These are phyloP conservation scores for Acrobasis consociella DNA, from an alignment of 2,888 invertebrate species.

Conservation along the genomic window DNA sequence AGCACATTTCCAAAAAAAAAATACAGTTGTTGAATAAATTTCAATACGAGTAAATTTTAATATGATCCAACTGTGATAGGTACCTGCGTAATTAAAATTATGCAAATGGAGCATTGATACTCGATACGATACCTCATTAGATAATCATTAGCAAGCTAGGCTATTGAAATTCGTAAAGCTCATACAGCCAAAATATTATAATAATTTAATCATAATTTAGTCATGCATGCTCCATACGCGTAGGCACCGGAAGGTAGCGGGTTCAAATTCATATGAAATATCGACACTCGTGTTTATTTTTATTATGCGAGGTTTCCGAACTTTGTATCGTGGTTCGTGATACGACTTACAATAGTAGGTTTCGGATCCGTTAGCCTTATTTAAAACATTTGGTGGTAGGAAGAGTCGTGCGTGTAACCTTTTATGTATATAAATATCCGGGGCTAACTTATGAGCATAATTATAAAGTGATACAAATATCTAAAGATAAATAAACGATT, in stretches of 20 bases:
- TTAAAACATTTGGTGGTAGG: not conserved
- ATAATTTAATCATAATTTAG: constrained; percentile 39
- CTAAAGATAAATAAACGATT: no score
- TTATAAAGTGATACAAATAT: no score
- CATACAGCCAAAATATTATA: constrained; percentile 61
- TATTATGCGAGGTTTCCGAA: constrained; percentile 46
- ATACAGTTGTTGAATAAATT: not conserved
- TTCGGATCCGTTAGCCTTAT: not conserved
- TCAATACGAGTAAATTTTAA: not conserved
- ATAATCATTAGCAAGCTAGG: constrained; percentile 21
- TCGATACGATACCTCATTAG: not conserved
- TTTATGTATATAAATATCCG: no score
- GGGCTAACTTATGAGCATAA: no score
- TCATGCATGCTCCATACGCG: constrained; percentile 45
- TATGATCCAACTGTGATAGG: not conserved
- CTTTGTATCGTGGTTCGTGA: constrained; percentile 49
- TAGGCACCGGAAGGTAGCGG: constrained; percentile 62
- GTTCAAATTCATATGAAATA: constrained; percentile 31
- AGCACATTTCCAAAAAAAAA: no score
- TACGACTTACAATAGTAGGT: constrained; percentile 31
- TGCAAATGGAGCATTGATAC: not conserved
- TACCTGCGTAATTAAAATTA: not conserved
- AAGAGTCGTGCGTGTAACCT: no score
- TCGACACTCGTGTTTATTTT: constrained; percentile 37
- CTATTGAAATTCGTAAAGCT: constrained; percentile 57